These are phyloP conservation scores for Harpegnathos saltator DNA, from an alignment of 1,140 invertebrate species.

Conservation along the genomic window DNA sequence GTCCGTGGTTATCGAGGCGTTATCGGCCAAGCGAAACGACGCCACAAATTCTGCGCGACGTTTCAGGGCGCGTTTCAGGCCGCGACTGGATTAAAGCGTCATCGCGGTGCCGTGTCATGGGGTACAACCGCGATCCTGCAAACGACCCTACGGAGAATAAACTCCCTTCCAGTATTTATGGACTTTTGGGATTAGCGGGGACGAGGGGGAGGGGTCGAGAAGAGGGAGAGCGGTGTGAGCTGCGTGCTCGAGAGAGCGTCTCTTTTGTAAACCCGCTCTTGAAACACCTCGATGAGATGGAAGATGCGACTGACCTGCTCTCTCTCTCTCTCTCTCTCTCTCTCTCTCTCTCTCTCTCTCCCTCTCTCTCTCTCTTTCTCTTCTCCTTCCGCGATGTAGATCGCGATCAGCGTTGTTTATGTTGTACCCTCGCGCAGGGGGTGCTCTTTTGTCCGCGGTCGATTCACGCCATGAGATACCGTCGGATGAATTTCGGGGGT, in stretches of 20 bases:
- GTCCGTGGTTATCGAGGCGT: constrained; percentile 56
- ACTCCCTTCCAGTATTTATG: constrained; percentile 73
- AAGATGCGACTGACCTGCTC: constrained; percentile 24
- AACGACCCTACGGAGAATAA: constrained; percentile 74
- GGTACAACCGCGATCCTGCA: constrained; percentile 67
- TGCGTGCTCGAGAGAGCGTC: constrained; percentile 41
- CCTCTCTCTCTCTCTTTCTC: no score
- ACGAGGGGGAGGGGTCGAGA: neutral
- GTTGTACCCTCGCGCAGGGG: constrained; percentile 75
- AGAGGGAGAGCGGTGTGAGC: neutral
- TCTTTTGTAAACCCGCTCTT: constrained; percentile 61
- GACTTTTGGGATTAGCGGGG: constrained; percentile 72
- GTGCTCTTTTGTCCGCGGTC: constrained; percentile 78
- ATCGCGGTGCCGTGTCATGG: constrained; percentile 67
- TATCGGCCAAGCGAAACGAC: constrained; percentile 56
- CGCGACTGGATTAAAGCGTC: constrained; percentile 68
- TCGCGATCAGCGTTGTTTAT: constrained; percentile 80
- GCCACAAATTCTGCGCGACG: constrained; percentile 52
- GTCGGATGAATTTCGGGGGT: constrained; percentile 69
- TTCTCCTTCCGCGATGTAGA: constrained; percentile 71
- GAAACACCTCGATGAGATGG: constrained; percentile 6
- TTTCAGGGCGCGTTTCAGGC: constrained; percentile 27
- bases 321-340: no score
- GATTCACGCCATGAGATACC: constrained; percentile 70
- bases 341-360: no score